Base-by-base conservation (phyloP, 2,888 invertebrate genomes). In the Boloria euphrosyne region DNA sequence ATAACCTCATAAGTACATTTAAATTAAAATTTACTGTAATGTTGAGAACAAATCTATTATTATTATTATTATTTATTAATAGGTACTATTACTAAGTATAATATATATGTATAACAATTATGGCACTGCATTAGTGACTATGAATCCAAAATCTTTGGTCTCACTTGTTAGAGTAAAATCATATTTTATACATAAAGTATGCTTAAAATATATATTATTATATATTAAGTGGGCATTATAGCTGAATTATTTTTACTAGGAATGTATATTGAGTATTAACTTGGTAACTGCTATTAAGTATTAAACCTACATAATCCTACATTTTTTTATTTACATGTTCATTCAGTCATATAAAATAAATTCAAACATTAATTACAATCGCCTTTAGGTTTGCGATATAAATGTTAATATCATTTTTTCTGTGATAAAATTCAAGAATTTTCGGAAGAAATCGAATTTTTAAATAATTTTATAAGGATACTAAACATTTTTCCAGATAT, bases 271-370 rank as follows among this genome's bases (percentile, higher is more conserved):
- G 76, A 79, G 75, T 80, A 79, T 75, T 78, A 58, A 71, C 67
- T 67, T 74, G 78, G 78, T 80, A 78, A 79, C 78, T 67, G 65
- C 74, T 77, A 75, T 80, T 83, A 84, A 81, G 76, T 77, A 77
- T 76, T 80, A 78, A 67, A 77, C 75, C 77, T 81, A 81, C 73
- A 38, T 79, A 78, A 78, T 69, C 75, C 78, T 84, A 84, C 75
- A 77, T 80, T 49, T 59, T 49, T 80, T 82, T 84, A 86, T 85
- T 82, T 85, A 87, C 84, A 86, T 76, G 78, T 80, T 80, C 77
- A 79, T 80, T 86, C 83, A 86, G 84, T 86, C 86, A 73, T 79
- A 82, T 80, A 80, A 78, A 65, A 70, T 58, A 53, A 66, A 52
- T 59, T 66, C 57, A 63, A 57, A 63, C 47, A 59, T 62, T 62